phyloP scores from a whole-genome alignment of 2,113 vertebrate genomes.

The Antennarius striatus region DNA sequence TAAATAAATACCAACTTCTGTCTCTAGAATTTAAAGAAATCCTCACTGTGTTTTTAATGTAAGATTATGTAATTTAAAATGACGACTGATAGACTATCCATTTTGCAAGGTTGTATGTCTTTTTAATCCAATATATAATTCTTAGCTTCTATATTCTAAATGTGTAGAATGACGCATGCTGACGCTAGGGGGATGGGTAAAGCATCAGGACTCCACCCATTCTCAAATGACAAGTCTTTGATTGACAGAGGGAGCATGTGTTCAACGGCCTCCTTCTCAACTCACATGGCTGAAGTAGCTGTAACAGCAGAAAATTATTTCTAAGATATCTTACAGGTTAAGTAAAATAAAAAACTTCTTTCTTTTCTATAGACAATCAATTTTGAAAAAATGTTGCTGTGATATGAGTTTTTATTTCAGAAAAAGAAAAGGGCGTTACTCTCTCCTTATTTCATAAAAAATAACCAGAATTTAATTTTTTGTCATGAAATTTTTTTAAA shows the following conservation, averaged over 20 bases:
- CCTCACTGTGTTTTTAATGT: background rate
- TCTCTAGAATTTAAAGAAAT: background rate
- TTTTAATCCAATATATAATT: background rate
- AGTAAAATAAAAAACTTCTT: too few relatives aligned
- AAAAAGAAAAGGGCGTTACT: too few relatives aligned
- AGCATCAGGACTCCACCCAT: slow-evolving; percentile 42
- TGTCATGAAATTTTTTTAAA: too few relatives aligned
- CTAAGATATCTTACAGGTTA: too few relatives aligned
- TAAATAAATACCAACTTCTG: background rate
- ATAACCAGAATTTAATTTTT: too few relatives aligned
- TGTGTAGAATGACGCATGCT: slow-evolving; percentile 31
- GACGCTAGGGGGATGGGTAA: slow-evolving; percentile 33
- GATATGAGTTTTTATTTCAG: too few relatives aligned
- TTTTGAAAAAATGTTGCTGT: too few relatives aligned
- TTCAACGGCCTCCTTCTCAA: slow-evolving; percentile 1
- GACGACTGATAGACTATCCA: too few relatives aligned
- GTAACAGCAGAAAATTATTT: background rate
- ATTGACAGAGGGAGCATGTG: slow-evolving; percentile 72
- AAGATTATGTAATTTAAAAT: too few relatives aligned
- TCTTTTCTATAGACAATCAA: too few relatives aligned
- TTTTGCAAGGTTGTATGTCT: too few relatives aligned
- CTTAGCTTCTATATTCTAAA: background rate
- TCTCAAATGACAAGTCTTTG: slow-evolving; percentile 46
- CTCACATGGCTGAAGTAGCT: slow-evolving; percentile 17
- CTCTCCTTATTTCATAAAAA: too few relatives aligned